phyloP scores from a whole-genome alignment of 2,888 invertebrate species.

The Folsomia candida region DNA sequence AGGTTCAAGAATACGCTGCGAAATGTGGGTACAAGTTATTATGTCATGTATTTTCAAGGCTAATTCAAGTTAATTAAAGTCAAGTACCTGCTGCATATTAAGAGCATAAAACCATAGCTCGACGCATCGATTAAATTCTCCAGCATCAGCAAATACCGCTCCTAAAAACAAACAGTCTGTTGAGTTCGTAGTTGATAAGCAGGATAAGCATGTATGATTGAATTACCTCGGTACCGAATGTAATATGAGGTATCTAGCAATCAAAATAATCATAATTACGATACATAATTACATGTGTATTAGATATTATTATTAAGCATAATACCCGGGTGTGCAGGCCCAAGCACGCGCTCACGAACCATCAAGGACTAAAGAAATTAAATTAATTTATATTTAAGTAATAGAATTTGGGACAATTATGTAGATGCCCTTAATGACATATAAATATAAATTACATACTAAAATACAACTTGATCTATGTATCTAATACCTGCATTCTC shows the following conservation, averaged over 20 bases:
- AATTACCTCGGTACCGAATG: constrained; percentile 89
- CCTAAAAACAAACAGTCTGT: no score
- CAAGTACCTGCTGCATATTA: constrained; percentile 71
- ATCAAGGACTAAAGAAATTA: constrained; percentile 60
- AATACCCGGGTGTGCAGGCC: constrained; percentile 92
- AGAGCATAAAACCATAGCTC: constrained; percentile 95
- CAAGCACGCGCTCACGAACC: constrained; percentile 85
- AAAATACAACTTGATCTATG: no score
- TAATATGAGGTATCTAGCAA: constrained; percentile 97
- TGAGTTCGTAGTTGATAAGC: background rate
- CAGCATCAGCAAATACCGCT: constrained; percentile 86
- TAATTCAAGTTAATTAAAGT: constrained; percentile 8
- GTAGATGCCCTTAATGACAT: no score
- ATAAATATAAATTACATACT: no score
- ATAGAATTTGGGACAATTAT: background rate
- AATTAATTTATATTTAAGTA: no score
- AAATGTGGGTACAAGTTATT: constrained; percentile 1
- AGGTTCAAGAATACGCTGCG: constrained; percentile 82
- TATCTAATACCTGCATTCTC: constrained; percentile 74
- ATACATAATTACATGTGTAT: no score
- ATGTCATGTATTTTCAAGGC: background rate
- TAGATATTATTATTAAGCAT: no score
- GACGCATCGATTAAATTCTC: constrained; percentile 84
- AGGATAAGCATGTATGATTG: background rate
- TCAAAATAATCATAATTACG: no score